A percentile compares a stretch with the other conserved stretches of the same genome.
Evolutionary conservation across 92 coral and sea anemone species (phyloP).

Genomic region (Palythoa heliodiscus): DNA sequence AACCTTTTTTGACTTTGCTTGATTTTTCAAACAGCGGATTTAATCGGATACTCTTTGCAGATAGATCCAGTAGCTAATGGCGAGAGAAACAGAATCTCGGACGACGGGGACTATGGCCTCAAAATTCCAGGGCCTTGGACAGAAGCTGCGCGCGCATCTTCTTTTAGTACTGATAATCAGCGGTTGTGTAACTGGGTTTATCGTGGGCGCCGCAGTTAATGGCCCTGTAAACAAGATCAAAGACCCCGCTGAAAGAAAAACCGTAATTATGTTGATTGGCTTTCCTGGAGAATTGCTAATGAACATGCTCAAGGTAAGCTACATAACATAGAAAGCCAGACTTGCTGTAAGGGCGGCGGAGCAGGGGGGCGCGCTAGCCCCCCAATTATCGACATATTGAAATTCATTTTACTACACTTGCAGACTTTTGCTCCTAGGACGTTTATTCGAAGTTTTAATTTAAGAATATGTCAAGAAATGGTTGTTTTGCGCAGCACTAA

Average conservation of each 20-base stretch:
- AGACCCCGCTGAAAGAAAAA: slow-evolving; percentile 70
- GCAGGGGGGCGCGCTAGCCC: no score
- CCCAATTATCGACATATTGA: no score
- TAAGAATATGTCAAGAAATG: no score
- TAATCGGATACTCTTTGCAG: no score
- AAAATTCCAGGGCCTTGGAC: neutral
- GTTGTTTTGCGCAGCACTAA: no score
- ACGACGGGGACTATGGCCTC: neutral
- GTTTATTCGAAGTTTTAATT: no score
- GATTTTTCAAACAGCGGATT: no score
- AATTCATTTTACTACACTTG: no score
- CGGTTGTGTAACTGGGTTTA: slow-evolving; percentile 80
- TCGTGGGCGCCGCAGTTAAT: slow-evolving; percentile 73
- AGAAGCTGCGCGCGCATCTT: slow-evolving; percentile 62
- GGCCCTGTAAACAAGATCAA: slow-evolving; percentile 68
- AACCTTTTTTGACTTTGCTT: no score
- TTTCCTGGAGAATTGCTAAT: slow-evolving; percentile 91
- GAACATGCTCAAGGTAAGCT: slow-evolving; percentile 72
- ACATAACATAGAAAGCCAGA: neutral
- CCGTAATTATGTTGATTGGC: slow-evolving; percentile 81
- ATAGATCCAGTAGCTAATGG: neutral
- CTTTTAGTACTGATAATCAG: slow-evolving; percentile 74
- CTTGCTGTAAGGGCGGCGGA: no score
- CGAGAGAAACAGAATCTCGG: neutral
- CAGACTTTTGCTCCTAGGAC: no score